Evolutionary conservation across 2,113 vertebrate species (phyloP), one percentile per base, ranked within the genome.

Genomic region (Pavo muticus): DNA sequence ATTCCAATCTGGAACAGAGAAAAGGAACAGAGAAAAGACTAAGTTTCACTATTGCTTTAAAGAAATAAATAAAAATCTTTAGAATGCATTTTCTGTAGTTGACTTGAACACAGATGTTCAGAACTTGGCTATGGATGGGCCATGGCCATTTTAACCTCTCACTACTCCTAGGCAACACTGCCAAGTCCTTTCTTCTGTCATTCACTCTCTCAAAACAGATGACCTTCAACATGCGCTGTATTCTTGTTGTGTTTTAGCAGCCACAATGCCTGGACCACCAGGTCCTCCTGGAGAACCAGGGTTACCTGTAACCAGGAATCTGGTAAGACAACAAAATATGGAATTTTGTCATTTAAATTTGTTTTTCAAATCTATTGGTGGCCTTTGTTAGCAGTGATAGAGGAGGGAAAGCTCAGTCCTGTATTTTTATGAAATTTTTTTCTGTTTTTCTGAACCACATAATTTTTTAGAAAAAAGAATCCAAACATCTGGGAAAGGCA

Each of bases 231-330:
- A 13, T 52, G 25, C 65, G 52, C 20, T 80, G 32, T 81, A 15
- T 35, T 37, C 87, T 78, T 93, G 54, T 88, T 95, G 97, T 90
- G 37, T 97, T 95, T 88, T 96, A 99, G 98, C 97, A 90, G 83
- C 98, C 37, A 96, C 98, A 74, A 95, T 99, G 65, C 97, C 98
- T 56, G 99, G 99, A 7, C 99, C 98, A 2, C 98, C 99, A 4
- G 99, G 99, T 44, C 98, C 99, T 91, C 98, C 98, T 1, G 99
- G 99, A 82, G 98, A 99, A 32, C 98, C 98, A 70, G 99, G 99
- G n/a, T 86, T 97, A 65, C 87, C 98, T 23, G 98, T 98, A 96
- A 90, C 97, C 86, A 96, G 97, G 84, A 98, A 97, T 86, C 84
- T 97, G 93, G 99, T 99, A 96, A 98, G 98, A 70, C 15, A 75